Evolutionary conservation across 2,797 vertebrate genomes (phyloP), one percentile per base, ranked within the genome.

Genomic region (Galago senegalensis): DNA sequence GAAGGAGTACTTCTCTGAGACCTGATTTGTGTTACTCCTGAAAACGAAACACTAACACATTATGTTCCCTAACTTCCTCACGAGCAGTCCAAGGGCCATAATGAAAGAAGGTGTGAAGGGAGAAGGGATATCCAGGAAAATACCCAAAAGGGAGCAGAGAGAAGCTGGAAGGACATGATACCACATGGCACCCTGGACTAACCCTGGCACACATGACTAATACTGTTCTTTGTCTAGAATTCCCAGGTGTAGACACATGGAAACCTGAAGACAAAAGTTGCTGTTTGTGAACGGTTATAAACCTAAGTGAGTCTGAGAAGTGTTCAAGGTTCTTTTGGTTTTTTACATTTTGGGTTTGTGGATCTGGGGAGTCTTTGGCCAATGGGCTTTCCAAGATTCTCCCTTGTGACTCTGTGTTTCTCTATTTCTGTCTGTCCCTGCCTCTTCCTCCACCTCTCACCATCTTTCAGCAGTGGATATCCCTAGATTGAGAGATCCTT

Each of bases 281-380:
- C 25, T 58, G 3, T 85, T 75, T 91, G 43, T 27, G 61, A 91
- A 82, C 21, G 21, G 20, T 81, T 89, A n/a, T 60, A 77, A 75
- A 25, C 21, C 31, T 31, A 83, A 29, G 27, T 43, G 61, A 80
- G 16, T 6, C 61, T 49, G 25, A 69, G 79, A 75, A 1, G 0
- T 60, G 84, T 87, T 58, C 8, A 53, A 46, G 31, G 21, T 84
- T 58, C 61, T 90, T 77, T 34, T 46, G 25, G 29, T 61, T 89
- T 94, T 90, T 70, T 58, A 2, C 79, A 49, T 37, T 94, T 84
- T 63, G 11, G 11, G 3, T 67, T 91, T 89, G 61, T 43, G 40
- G 31, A 31, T 91, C 75, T 53, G 46, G 75, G n/a, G 25, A 53
- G 70, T 31, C 29, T 73, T 31, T 77, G 20, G 46, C 70, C 43